Conservation (phyloP, 2,113 vertebrate species). For the Columba janthina region DNA sequence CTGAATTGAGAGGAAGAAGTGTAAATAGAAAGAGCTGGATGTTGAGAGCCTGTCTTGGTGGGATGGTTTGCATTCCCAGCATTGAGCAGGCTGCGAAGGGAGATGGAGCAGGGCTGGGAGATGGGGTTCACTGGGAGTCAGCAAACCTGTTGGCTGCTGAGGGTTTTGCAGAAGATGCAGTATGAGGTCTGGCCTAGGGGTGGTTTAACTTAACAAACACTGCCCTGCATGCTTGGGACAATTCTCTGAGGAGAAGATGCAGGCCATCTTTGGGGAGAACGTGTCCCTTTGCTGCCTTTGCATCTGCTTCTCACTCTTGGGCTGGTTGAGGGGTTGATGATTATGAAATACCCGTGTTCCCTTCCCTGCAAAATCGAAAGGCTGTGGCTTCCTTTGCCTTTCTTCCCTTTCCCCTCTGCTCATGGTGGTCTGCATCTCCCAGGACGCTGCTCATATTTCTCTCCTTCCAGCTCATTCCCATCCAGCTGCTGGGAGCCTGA, state of each 20-base stretch:
- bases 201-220: neutral
- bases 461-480: neutral
- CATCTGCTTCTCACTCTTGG: neutral
- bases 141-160: neutral
- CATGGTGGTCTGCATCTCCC: neutral
- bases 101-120: neutral
- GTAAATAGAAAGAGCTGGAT: neutral
- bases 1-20: neutral
- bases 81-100: neutral
- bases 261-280: neutral
- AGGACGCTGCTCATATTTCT: neutral
- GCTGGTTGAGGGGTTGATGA: neutral
- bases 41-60: neutral
- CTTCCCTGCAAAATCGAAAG: neutral
- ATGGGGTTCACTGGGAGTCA: neutral
- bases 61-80: neutral
- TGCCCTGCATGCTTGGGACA: neutral
- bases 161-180: neutral
- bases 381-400: neutral
- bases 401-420: neutral
- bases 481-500: neutral
- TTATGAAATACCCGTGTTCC: neutral
- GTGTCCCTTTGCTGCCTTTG: neutral
- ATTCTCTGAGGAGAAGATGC: neutral
- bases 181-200: neutral